Base-by-base conservation (phyloP, 2,113 vertebrate species). In the Chrysemys picta region DNA sequence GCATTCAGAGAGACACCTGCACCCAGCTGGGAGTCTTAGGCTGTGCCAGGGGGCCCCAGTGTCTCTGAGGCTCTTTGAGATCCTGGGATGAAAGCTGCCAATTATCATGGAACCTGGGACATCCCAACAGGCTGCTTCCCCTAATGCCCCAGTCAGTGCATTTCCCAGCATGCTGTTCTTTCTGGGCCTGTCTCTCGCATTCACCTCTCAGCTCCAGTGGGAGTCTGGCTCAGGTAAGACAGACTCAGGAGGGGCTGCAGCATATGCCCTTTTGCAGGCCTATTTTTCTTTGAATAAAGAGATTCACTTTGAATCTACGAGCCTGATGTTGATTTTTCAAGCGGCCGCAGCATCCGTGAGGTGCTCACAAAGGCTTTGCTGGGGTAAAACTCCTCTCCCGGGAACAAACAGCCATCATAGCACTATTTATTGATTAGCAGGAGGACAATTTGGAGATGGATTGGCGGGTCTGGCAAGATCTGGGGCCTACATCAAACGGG, bases 351-450 rank as follows among this genome's bases (percentile, higher is more conserved):
- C 85, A 5, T 83, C 85, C 94, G 52, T 82, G 82, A 65, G 94
- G 65, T 57, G 90, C 94, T 96, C 95, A 95, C 95, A 95, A 81
- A 45, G 85, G 90, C 91, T 96, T 96, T 94, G 90, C 96, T 95
- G 79, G 82, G 90, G 56, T 3, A 13, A 87, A 92, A 88, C 45
- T 96, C 88, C 13, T 76, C 69, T 84, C 47, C 83, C 92, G 89
- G 92, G 95, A 97, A 95, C 85, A 93, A 96, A 95, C 21, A 93
- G 91, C 80, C 81, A 42, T 91, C n/a, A 78, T 31, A 49, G 80
- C 29, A 54, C 82, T 25, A 92, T 93, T 84, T 95, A 93, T 95
- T 97, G 95, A 90, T 49, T 50, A 69, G 0, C 25, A 47, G 91
- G 84, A 53, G 96, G 95, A 94, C 88, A 82, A 88, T 1, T 2